phyloP scores from a whole-genome alignment of 2,113 vertebrate genomes.

The Microtus montanus region DNA sequence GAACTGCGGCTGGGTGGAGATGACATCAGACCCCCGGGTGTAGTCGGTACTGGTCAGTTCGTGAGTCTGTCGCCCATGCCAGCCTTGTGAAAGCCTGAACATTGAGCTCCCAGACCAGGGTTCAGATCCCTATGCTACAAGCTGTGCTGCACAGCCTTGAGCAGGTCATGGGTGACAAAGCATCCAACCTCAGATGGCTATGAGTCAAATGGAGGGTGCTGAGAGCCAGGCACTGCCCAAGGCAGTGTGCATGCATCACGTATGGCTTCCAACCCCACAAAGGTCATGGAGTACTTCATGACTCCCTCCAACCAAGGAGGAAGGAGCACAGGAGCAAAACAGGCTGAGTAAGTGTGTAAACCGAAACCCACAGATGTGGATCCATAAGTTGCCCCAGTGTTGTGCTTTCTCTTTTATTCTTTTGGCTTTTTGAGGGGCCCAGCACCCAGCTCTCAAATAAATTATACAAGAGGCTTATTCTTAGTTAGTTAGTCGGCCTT shows the following conservation, averaged over 20 bases:
- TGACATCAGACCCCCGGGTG: neutral
- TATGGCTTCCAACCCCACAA: neutral
- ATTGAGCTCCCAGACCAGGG: neutral
- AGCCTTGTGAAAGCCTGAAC: neutral
- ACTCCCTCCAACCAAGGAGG: neutral
- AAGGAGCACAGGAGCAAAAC: neutral
- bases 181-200: neutral
- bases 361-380: no score
- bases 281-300: neutral
- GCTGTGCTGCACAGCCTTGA: neutral
- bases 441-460: no score
- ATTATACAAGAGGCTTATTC: no score
- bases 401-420: no score
- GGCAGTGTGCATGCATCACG: neutral
- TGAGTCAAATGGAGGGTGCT: neutral
- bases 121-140: neutral
- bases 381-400: no score
- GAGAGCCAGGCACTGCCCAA: neutral
- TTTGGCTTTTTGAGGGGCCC: no score
- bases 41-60: neutral
- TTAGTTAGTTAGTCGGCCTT: no score
- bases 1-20: neutral
- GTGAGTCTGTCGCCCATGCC: neutral
- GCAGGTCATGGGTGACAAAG: neutral
- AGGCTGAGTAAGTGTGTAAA: neutral